Conservation (phyloP, 2,888 invertebrate genomes). For the Cyrtodaria siliqua region DNA sequence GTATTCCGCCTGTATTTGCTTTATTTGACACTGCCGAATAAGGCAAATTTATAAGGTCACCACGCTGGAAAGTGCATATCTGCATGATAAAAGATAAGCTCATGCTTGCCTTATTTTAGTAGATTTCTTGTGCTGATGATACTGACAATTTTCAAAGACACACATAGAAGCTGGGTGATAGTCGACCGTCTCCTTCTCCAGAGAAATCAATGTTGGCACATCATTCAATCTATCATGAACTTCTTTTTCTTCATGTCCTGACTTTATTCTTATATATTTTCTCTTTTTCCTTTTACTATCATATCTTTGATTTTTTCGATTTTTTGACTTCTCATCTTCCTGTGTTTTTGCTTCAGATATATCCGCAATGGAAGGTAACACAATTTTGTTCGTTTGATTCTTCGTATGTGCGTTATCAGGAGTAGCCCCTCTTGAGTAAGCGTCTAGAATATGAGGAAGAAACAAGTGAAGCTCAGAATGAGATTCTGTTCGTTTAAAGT, state of each 20-base stretch:
- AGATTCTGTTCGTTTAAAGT: conserved; percentile 66
- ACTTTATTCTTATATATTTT: conserved; percentile 36
- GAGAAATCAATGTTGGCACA: conserved; percentile 69
- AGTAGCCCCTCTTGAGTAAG: conserved; percentile 49
- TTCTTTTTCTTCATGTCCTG: conserved; percentile 57
- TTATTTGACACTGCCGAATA: too few species aligned
- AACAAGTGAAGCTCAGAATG: conserved; percentile 70
- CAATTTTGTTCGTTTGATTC: conserved; percentile 19
- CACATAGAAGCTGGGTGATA: conserved; percentile 63
- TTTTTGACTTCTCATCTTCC: conserved; percentile 34
- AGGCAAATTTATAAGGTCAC: too few species aligned
- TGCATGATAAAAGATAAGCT: too few species aligned
- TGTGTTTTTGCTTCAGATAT: conserved; percentile 24
- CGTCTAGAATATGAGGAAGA: conserved; percentile 66
- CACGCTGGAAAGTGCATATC: too few species aligned
- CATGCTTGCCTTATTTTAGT: conserved; percentile 53
- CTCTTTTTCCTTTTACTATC: conserved; percentile 58
- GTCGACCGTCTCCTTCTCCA: conserved; percentile 54
- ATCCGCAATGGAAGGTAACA: conserved; percentile 56
- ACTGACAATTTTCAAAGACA: conserved; percentile 67
- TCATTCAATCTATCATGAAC: conserved; percentile 67
- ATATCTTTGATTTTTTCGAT: conserved; percentile 26
- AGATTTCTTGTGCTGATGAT: conserved; percentile 57
- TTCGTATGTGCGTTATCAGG: conserved; percentile 35
- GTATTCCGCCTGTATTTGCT: too few species aligned